phyloP scores from a whole-genome alignment of 2,797 vertebrate species.

The Macroramphosus scolopax region DNA sequence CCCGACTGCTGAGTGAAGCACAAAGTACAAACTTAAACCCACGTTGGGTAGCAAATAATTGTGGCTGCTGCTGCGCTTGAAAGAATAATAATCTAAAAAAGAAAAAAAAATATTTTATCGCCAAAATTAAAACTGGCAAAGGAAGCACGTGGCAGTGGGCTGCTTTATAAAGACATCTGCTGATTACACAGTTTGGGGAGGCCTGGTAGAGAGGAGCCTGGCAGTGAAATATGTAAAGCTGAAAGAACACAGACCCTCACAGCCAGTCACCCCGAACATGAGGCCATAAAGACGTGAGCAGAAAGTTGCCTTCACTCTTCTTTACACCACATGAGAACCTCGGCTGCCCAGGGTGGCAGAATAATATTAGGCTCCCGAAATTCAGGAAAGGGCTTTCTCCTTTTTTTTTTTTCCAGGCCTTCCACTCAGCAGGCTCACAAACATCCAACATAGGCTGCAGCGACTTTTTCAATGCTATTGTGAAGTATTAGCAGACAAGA shows the following conservation, averaged over 20 bases:
- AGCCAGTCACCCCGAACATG: conserved; percentile 63
- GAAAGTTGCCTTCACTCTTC: conserved; percentile 65
- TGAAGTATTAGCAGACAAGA: conserved; percentile 31
- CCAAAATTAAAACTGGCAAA: conserved; percentile 71
- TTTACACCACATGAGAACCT: conserved; percentile 63
- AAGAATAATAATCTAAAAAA: conserved; percentile 60
- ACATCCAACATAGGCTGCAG: conserved; percentile 24
- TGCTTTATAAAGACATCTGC: conserved; percentile 80
- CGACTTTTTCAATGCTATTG: conserved; percentile 35
- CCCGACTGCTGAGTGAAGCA: conserved; percentile 59
- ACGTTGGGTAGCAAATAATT: conserved; percentile 66
- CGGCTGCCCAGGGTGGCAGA: conserved; percentile 60
- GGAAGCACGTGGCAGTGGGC: conserved; percentile 59
- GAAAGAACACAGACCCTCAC: conserved; percentile 69
- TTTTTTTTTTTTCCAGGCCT: conserved; percentile 50
- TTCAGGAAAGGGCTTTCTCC: conserved; percentile 57
- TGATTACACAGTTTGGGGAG: conserved; percentile 78
- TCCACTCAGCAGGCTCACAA: conserved; percentile 38
- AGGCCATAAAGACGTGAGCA: conserved; percentile 63
- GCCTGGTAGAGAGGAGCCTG: conserved; percentile 66
- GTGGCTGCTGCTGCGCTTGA: conserved; percentile 57
- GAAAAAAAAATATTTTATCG: conserved; percentile 48
- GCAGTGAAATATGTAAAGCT: conserved; percentile 72
- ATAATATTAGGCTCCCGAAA: conserved; percentile 60
- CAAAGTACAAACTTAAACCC: conserved; percentile 50